Evolutionary conservation across 1,140 invertebrate genomes (phyloP).

Genomic region (Coelopa frigida): DNA sequence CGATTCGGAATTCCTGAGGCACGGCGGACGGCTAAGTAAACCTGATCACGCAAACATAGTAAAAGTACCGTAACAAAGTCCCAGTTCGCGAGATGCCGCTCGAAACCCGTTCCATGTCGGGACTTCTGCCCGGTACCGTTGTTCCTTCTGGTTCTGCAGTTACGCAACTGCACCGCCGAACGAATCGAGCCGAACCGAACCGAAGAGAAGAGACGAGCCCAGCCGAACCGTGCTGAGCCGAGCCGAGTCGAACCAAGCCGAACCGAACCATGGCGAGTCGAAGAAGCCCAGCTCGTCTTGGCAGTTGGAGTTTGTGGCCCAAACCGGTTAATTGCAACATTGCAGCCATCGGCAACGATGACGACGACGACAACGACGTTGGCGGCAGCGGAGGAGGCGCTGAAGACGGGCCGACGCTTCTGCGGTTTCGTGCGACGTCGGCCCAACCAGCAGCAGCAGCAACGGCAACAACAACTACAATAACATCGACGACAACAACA

Average conservation of each 20-base stretch:
- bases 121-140: too few species aligned
- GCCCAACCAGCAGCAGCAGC: constrained; percentile 17
- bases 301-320: too few species aligned
- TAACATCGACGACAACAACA: constrained; percentile 16
- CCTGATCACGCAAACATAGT: constrained; percentile 16
- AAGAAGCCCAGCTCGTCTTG: too few species aligned
- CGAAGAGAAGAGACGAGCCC: too few species aligned
- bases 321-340: constrained; percentile 42
- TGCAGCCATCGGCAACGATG: background rate
- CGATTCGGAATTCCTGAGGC: background rate
- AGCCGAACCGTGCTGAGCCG: too few species aligned
- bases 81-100: too few species aligned
- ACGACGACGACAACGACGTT: constrained; percentile 1
- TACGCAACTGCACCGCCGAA: too few species aligned
- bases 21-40: constrained; percentile 1
- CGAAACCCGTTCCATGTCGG: too few species aligned
- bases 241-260: too few species aligned
- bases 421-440: constrained; percentile 17
- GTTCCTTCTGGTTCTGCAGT: too few species aligned
- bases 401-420: background rate
- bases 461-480: constrained; percentile 18
- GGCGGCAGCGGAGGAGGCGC: constrained; percentile 9
- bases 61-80: constrained; percentile 45
- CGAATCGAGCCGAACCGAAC: too few species aligned
- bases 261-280: too few species aligned